These are phyloP conservation scores for Oligia fasciuncula DNA, from an alignment of 2,888 invertebrate species.

Conservation along the genomic window DNA sequence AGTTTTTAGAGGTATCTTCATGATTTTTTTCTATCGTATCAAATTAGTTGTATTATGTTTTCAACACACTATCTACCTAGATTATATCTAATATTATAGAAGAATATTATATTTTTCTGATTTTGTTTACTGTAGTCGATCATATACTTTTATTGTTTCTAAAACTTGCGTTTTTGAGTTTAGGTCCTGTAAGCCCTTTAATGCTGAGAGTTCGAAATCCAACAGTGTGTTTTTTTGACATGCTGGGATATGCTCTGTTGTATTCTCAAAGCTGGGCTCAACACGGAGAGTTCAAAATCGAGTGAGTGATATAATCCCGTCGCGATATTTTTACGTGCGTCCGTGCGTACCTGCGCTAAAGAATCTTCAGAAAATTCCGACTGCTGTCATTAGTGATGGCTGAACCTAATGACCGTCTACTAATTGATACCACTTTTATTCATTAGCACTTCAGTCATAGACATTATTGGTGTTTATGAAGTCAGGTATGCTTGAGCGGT, in stretches of 20 bases:
- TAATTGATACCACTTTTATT: slow-evolving; percentile 78
- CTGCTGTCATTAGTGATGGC: slow-evolving; percentile 78
- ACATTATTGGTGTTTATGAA: slow-evolving; percentile 15
- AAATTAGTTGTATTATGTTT: no score
- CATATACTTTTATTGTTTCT: no score
- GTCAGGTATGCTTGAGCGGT: not conserved
- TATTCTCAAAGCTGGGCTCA: not conserved
- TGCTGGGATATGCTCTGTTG: no score
- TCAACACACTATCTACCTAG: no score
- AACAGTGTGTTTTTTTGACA: no score
- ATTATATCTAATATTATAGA: no score
- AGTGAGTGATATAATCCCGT: not conserved
- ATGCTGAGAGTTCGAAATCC: not conserved
- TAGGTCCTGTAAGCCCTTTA: no score
- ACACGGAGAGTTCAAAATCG: not conserved
- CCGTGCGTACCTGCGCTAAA: slow-evolving; percentile 32
- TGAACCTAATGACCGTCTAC: slow-evolving; percentile 74
- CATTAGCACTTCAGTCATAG: slow-evolving; percentile 66
- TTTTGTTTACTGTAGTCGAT: no score
- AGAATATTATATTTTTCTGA: no score
- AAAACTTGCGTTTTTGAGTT: no score
- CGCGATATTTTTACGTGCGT: not conserved
- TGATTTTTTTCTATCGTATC: no score
- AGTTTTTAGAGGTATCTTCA: no score
- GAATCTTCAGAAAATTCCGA: slow-evolving; percentile 72